Percentiles rank a stretch among this genome's conserved stretches.
Evolutionary conservation across 2,888 invertebrate species (phyloP).

Genomic region (Coelogynopora nodosa): DNA sequence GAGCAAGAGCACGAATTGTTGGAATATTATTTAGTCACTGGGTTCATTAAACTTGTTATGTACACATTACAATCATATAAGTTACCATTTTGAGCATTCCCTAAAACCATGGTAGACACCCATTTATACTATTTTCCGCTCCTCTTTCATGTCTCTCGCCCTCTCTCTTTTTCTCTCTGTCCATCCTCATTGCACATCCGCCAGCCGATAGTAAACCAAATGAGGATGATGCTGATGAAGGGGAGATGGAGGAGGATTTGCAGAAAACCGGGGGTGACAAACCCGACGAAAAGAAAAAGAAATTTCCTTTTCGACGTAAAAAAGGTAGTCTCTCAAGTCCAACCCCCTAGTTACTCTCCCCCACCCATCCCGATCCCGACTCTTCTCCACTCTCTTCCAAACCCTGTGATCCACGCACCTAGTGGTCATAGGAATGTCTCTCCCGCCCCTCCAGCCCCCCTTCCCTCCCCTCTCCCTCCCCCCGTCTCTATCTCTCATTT

Average conservation of each 20-base stretch:
- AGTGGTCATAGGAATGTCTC: not conserved
- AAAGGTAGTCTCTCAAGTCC: not conserved
- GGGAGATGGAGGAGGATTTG: not conserved
- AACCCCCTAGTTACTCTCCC: not conserved
- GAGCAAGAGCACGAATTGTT: too few relatives aligned
- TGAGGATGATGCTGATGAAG: not conserved
- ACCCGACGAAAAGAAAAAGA: not conserved
- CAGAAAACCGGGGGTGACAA: not conserved
- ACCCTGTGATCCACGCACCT: not conserved
- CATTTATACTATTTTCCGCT: too few relatives aligned
- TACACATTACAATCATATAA: too few relatives aligned
- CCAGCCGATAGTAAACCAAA: not conserved
- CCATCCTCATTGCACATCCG: not conserved
- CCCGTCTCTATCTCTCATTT: not conserved
- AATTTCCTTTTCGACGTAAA: not conserved
- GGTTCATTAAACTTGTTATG: too few relatives aligned
- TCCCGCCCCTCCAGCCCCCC: not conserved
- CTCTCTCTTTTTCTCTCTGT: not conserved
- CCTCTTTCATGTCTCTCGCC: not conserved
- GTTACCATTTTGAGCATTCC: too few relatives aligned
- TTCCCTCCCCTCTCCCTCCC: not conserved
- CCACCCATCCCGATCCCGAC: not conserved
- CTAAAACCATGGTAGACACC: too few relatives aligned
- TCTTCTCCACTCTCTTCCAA: not conserved
- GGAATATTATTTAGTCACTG: too few relatives aligned